These are phyloP conservation scores for Moxostoma hubbsi DNA, from an alignment of 2,797 vertebrate genomes.

Conservation along the genomic window DNA sequence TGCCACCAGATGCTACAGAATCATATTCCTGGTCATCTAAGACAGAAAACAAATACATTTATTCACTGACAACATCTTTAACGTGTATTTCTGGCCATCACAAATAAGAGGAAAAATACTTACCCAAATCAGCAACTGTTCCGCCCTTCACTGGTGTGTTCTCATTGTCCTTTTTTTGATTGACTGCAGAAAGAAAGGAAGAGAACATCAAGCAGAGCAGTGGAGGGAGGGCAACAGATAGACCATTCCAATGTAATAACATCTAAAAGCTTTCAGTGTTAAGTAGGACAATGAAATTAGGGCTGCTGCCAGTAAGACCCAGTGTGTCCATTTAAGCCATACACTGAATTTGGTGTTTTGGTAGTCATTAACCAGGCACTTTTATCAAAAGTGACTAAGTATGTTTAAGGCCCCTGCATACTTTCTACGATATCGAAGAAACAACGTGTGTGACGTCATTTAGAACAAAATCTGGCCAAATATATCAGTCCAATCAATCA, in stretches of 20 bases:
- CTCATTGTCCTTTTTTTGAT: conserved; percentile 94
- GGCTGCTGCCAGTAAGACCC: not conserved
- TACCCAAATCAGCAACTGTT: conserved; percentile 90
- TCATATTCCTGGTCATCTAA: conserved; percentile 97
- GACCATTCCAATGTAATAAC: conserved; percentile 49
- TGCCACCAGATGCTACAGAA: conserved; percentile 87
- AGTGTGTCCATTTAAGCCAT: conserved; percentile 13
- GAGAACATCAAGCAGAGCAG: not conserved
- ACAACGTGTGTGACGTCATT: no score
- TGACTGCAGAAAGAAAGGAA: conserved; percentile 75
- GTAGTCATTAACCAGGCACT: not conserved
- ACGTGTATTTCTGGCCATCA: not conserved
- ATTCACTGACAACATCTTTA: not conserved
- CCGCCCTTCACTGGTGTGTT: conserved; percentile 93
- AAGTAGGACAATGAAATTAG: conserved; percentile 28
- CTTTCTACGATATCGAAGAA: no score
- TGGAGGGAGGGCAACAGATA: not conserved
- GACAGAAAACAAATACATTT: not conserved
- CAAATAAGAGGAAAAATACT: conserved; percentile 40
- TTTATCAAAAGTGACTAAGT: no score
- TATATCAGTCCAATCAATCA: no score
- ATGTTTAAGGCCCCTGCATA: no score
- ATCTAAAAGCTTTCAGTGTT: conserved; percentile 9
- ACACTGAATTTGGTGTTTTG: not conserved
- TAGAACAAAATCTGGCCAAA: no score